Evolutionary conservation across 2,113 vertebrate species (phyloP).

Genomic region (Dicrurus megarhynchus): DNA sequence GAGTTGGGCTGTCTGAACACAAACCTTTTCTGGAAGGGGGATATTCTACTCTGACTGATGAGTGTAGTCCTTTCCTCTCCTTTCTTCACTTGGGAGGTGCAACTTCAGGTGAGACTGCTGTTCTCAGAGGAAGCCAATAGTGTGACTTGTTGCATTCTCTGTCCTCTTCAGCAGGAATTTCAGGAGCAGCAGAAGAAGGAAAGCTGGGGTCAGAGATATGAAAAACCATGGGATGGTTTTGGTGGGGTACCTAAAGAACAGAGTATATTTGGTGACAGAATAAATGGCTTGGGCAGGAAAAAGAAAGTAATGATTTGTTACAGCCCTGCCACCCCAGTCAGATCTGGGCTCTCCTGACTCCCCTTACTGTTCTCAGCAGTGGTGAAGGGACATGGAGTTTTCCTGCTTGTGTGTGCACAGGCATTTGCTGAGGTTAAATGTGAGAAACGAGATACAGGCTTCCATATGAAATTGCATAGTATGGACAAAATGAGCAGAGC

Average conservation of each 20-base stretch:
- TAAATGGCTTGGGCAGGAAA: background rate
- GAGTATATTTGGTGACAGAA: background rate
- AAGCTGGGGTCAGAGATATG: background rate
- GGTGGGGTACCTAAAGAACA: background rate
- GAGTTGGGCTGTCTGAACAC: background rate
- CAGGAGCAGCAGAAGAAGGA: background rate
- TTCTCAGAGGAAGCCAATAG: background rate
- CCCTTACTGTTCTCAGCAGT: background rate
- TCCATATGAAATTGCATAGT: background rate
- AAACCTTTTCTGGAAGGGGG: background rate
- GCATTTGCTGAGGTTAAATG: background rate
- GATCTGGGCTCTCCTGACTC: background rate
- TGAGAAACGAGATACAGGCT: background rate
- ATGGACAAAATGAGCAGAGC: background rate
- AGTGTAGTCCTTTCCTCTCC: background rate
- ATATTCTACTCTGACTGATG: background rate
- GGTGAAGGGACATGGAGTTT: fast-evolving
- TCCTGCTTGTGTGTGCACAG: background rate
- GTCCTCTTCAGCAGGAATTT: background rate
- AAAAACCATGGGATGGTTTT: background rate
- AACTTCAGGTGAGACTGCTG: background rate
- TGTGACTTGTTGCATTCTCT: background rate
- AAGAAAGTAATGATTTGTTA: background rate
- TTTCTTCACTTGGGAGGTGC: background rate
- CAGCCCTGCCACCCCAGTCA: background rate